Conservation (phyloP, 2,888 invertebrate genomes). For the Chalcis sispes region DNA sequence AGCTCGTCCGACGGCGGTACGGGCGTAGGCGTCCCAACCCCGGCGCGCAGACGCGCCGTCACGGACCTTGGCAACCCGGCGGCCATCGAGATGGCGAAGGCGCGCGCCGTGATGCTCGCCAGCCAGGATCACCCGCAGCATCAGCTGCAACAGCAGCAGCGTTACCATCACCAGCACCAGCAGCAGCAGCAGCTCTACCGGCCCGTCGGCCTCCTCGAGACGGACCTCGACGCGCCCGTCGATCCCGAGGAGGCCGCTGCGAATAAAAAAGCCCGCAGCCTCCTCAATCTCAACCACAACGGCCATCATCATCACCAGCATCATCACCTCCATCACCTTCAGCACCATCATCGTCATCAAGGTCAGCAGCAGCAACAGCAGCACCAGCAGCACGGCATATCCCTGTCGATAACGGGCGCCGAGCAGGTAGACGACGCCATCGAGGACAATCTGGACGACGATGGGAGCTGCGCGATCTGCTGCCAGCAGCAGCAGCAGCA, state of each 20-base stretch:
- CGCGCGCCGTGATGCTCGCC: conserved; percentile 74
- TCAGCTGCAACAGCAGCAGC: conserved; percentile 51
- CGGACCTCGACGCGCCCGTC: conserved; percentile 86
- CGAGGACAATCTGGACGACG: conserved; percentile 66
- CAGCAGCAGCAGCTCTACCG: conserved; percentile 68
- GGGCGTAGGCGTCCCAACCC: conserved; percentile 67
- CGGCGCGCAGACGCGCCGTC: conserved; percentile 75
- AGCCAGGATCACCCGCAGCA: conserved; percentile 75
- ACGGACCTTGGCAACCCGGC: conserved; percentile 75
- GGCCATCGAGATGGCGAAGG: conserved; percentile 76
- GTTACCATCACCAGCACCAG: conserved; percentile 52
- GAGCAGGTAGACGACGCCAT: conserved; percentile 27
- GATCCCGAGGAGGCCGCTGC: conserved; percentile 65
- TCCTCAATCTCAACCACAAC: conserved; percentile 79
- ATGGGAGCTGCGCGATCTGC: no score
- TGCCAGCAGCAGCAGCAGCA: neutral
- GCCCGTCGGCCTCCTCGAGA: conserved; percentile 90
- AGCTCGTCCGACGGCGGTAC: conserved; percentile 69
- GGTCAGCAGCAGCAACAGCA: conserved; percentile 48
- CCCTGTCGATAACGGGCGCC: conserved; percentile 14
- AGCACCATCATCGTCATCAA: conserved; percentile 45
- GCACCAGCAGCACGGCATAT: conserved; percentile 64
- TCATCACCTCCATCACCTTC: conserved; percentile 52
- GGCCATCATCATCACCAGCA: conserved; percentile 46
- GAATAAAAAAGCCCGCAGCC: conserved; percentile 81